These are phyloP conservation scores for Ectropis crepuscularia DNA, from an alignment of 2,888 invertebrate genomes.

Conservation along the genomic window DNA sequence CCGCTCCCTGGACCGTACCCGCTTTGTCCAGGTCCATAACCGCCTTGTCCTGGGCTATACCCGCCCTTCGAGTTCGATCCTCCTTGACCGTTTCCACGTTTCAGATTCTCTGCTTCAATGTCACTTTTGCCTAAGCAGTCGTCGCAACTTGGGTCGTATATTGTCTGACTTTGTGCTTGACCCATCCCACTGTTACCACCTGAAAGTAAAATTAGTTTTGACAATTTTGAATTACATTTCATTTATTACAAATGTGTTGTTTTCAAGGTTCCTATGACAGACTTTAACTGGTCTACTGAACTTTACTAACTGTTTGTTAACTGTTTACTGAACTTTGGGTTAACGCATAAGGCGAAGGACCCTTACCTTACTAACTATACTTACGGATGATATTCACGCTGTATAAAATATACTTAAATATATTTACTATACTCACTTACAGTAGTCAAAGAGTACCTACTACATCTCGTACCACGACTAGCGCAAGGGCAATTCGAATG, in stretches of 20 bases:
- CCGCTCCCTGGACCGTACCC: constrained; percentile 12
- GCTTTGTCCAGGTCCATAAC: constrained; percentile 25
- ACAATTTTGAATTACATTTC: not conserved
- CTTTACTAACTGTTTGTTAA: too few species aligned
- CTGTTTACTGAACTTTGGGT: too few species aligned
- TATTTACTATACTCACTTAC: too few species aligned
- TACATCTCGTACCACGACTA: too few species aligned
- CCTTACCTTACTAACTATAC: too few species aligned
- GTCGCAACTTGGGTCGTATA: constrained; percentile 88
- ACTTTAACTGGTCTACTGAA: too few species aligned
- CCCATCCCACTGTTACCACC: constrained; percentile 94
- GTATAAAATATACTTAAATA: too few species aligned
- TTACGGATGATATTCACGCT: too few species aligned
- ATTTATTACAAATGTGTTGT: not conserved
- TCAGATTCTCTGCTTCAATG: constrained; percentile 57
- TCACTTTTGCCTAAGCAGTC: constrained; percentile 82
- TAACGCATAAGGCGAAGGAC: too few species aligned
- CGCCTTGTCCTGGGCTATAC: constrained; percentile 36
- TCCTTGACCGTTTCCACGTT: constrained; percentile 34
- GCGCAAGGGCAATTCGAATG: too few species aligned
- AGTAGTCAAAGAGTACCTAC: too few species aligned
- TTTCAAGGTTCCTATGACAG: too few species aligned
- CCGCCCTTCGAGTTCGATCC: constrained; percentile 22
- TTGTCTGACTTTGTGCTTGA: constrained; percentile 94
- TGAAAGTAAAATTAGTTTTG: constrained; percentile 60